Evolutionary conservation across 1,140 invertebrate species (phyloP), one percentile per base, ranked within the genome.

Genomic region (Pseudomyrmex concolor): DNA sequence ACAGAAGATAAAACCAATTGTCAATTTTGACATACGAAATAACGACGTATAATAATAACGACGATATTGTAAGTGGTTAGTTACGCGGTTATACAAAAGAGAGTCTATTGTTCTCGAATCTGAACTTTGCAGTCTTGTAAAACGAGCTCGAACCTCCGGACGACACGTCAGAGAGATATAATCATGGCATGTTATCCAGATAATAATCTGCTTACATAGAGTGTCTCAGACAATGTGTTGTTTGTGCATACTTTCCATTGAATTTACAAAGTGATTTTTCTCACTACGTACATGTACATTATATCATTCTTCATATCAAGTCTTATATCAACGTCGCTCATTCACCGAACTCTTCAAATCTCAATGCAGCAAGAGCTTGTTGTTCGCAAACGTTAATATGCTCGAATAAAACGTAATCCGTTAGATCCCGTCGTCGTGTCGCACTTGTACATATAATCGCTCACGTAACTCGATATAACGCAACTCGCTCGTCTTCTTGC

Each of bases 61-160:
- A 34, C 34, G 34, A 34, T 34, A 34, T 34, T 34, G 34, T 7
- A 50, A 78, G 34, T 68, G 68, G 68, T 15, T 70, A 78, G 15
- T 70, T 57, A 25, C 64, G 9, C 45, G 17, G 19, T 68, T 51
- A 34, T 78, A 59, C 48, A 15, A 25, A 68, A n/a, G 70, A 59
- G 43, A 8, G 15, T 57, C 64, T 59, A 55, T 13, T 54, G 48
- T 66, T 34, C 34, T 76, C 48, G 51, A 68, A 68, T 68, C 17
- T 70, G 48, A 78, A 80, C 54, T 19, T 59, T 50, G 54, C 45
- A 59, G 34, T 45, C 66, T 71, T 71, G 63, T 51, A 51, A 71
- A 45, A 68, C 67, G 48, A 80, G 50, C 81, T 64, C 48, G 43
- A 74, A 83, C 66, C 85, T 59, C 51, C 60, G 77, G 86, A 85